Base-by-base conservation (phyloP, 2,113 vertebrate species). In the Papio anubis region DNA sequence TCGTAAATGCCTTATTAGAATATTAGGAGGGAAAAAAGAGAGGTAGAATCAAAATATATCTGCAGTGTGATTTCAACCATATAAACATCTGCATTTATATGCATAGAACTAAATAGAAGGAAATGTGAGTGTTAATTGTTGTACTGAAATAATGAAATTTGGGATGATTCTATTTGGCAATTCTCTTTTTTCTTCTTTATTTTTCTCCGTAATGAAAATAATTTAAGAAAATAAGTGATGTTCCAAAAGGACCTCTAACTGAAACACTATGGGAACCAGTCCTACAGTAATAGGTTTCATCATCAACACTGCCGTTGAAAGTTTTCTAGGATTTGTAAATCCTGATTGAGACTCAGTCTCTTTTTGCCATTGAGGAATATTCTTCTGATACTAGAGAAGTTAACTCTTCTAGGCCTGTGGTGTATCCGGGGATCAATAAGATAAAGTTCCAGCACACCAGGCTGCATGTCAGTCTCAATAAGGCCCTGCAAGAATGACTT, bases 271-370 rank as follows among this genome's bases (percentile, higher is more conserved):
- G 96, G 89, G 98, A 93, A 96, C 79, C 93, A 96, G 35, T 95
- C 81, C 59, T 96, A 76, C 80, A 90, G 94, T 32, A 95, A 94
- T 88, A 93, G 91, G 91, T 97, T 97, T 97, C 85, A 95, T 95
- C 38, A 30, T 91, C 83, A 76, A 88, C 95, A 94, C 43, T 88
- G 78, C 40, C 35, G 48, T 23, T 73, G 68, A 79, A 86, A 52
- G 10, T 93, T 88, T 90, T 88, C 88, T 82, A 90, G 43, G 8
- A 94, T 94, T 73, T 91, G 5, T 57, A 89, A 81, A 50, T 76
- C 76, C 57, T 68, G 1, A 68, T 57, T 73, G 32, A 90, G 50
- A 25, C n/a, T 96, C 38, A 38, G 17, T 72, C 70, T 88, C 43
- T 43, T 92, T 88, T 83, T 93, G 79, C 18, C 9, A 23, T 27